phyloP scores from a whole-genome alignment of 2,113 vertebrate genomes.

The Bettongia penicillata region DNA sequence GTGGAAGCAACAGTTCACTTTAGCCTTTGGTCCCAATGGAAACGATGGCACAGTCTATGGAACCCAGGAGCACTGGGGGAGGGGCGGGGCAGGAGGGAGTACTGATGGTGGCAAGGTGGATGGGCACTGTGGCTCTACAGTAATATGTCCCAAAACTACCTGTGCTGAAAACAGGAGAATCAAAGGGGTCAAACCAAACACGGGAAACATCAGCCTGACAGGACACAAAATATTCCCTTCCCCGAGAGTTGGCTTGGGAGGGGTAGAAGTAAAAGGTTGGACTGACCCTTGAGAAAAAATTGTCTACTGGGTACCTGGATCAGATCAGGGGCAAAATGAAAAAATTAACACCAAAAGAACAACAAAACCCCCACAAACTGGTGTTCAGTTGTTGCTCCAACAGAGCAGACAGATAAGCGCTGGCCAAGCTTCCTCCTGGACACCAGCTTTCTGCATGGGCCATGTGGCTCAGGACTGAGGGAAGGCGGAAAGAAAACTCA shows the following conservation, averaged over 20 bases:
- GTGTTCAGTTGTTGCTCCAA: background rate
- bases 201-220: constrained; percentile 8
- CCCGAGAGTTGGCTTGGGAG: constrained; percentile 10
- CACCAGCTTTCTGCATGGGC: background rate
- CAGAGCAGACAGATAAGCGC: background rate
- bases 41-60: background rate
- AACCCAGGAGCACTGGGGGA: background rate
- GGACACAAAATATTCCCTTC: background rate
- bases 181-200: background rate
- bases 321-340: constrained; percentile 25
- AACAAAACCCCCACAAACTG: background rate
- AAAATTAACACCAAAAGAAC: background rate
- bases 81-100: background rate
- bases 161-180: background rate
- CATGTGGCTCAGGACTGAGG: background rate
- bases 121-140: constrained; percentile 55
- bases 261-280: constrained; percentile 12
- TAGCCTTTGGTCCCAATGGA: background rate
- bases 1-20: background rate
- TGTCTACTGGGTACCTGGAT: background rate
- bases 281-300: background rate
- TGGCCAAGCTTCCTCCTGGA: background rate
- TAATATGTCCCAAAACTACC: background rate
- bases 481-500: constrained; percentile 11
- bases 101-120: constrained; percentile 49